A percentile compares a stretch with the other conserved stretches of the same genome.
Conservation (phyloP, 2,797 vertebrate genomes). For the Gymnopithys bicolor region DNA sequence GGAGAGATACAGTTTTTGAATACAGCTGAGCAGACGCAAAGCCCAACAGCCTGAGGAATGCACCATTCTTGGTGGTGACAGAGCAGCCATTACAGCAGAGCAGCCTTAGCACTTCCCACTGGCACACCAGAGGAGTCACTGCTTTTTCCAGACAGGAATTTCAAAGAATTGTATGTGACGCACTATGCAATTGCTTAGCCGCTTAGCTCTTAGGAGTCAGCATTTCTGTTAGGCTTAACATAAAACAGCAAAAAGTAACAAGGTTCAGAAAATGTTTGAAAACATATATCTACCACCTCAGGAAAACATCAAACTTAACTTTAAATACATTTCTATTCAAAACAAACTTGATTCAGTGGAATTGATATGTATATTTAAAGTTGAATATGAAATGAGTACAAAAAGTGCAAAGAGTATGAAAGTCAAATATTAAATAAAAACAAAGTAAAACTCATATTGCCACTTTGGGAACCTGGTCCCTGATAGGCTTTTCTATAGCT, state of each 20-base stretch:
- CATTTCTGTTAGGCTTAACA: background rate
- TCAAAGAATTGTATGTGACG: background rate
- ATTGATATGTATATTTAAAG: background rate
- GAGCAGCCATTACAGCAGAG: background rate
- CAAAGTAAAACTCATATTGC: background rate
- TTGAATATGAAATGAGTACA: background rate
- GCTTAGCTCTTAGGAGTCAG: background rate
- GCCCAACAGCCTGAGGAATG: background rate
- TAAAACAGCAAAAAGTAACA: background rate
- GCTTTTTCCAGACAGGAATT: background rate
- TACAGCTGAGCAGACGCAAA: background rate
- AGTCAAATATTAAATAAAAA: background rate
- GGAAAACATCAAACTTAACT: background rate
- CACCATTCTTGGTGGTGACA: background rate
- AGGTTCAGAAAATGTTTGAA: background rate
- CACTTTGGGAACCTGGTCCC: background rate
- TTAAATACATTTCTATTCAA: background rate
- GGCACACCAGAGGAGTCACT: background rate
- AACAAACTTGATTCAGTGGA: background rate
- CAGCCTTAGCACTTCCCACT: background rate
- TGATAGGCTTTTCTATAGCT: background rate
- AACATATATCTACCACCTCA: background rate
- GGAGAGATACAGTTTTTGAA: background rate
- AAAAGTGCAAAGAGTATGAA: background rate
- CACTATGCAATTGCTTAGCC: background rate